Conservation (phyloP, 2,797 vertebrate species). For the Hoplostethus mediterraneus region DNA sequence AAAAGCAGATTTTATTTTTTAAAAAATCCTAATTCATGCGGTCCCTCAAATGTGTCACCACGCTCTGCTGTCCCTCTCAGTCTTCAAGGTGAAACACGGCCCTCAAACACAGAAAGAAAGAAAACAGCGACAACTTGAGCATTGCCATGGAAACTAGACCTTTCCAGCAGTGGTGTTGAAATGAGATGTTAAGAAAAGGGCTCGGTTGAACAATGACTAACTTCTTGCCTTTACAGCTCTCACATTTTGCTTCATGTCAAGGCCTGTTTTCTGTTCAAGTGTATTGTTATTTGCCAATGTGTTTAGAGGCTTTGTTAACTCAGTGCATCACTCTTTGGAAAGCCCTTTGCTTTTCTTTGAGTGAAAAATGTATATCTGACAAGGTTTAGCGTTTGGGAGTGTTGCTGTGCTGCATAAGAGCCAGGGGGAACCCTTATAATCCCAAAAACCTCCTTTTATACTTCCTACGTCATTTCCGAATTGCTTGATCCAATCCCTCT, state of each 20-base stretch:
- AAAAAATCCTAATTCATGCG: slow-evolving; percentile 12
- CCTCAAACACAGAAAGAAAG: slow-evolving; percentile 66
- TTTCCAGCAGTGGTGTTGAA: slow-evolving; percentile 34
- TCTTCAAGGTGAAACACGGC: slow-evolving; percentile 70
- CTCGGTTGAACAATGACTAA: slow-evolving; percentile 51
- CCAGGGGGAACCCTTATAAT: slow-evolving; percentile 30
- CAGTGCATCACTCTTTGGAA: slow-evolving; percentile 48
- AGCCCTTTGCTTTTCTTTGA: slow-evolving; percentile 45
- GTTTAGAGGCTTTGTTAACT: slow-evolving; percentile 67
- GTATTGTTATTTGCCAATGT: slow-evolving; percentile 60
- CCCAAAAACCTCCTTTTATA: slow-evolving; percentile 33
- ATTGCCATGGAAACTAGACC: slow-evolving; percentile 74
- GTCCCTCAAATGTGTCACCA: slow-evolving; percentile 46
- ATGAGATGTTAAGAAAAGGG: slow-evolving; percentile 49
- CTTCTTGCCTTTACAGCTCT: slow-evolving; percentile 62
- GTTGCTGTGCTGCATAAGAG: slow-evolving; percentile 36
- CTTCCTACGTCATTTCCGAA: slow-evolving; percentile 13
- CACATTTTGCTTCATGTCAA: slow-evolving; percentile 60
- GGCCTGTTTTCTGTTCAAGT: slow-evolving; percentile 57
- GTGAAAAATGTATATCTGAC: slow-evolving; percentile 60
- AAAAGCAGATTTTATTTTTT: slow-evolving; percentile 10
- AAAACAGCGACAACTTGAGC: slow-evolving; percentile 41
- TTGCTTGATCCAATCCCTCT: slow-evolving; percentile 22
- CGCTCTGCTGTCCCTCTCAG: slow-evolving; percentile 62
- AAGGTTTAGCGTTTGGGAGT: slow-evolving; percentile 27